These are phyloP conservation scores for Speoplatyrhinus poulsoni DNA, from an alignment of 2,113 vertebrate genomes.

Conservation along the genomic window DNA sequence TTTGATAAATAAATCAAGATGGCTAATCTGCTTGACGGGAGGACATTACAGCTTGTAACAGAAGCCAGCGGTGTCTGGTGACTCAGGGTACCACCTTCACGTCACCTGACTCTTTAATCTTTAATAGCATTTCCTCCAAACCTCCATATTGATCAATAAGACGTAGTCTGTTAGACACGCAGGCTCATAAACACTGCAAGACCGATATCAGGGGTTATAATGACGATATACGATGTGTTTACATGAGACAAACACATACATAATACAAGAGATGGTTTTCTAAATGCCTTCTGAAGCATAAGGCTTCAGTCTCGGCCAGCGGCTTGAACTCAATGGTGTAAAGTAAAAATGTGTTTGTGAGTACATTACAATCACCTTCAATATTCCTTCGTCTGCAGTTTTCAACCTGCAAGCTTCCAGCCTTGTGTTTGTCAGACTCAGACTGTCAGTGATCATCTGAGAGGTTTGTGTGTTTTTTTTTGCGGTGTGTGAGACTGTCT, in stretches of 20 bases:
- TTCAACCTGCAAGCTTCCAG: constrained; percentile 35
- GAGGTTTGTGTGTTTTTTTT: constrained; percentile 62
- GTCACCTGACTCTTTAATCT: constrained; percentile 75
- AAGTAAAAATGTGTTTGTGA: neutral
- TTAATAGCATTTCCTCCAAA: constrained; percentile 72
- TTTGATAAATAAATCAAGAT: constrained; percentile 80
- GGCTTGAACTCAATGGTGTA: constrained; percentile 15
- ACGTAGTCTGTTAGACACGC: constrained; percentile 49
- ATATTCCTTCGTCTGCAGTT: constrained; percentile 48
- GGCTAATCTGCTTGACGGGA: constrained; percentile 74
- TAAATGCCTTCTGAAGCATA: neutral
- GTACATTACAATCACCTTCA: constrained; percentile 52
- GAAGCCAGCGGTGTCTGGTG: constrained; percentile 72
- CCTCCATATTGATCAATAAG: constrained; percentile 64
- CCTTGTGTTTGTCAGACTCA: constrained; percentile 34
- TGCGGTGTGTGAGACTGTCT: constrained; percentile 55
- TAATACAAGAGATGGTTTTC: neutral
- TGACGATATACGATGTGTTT: constrained; percentile 1
- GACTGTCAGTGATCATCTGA: constrained; percentile 49
- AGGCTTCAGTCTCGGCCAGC: neutral
- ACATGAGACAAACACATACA: constrained; percentile 2
- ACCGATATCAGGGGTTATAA: constrained; percentile 39
- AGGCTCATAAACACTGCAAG: constrained; percentile 43
- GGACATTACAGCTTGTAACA: constrained; percentile 73
- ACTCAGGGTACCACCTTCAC: constrained; percentile 74